A percentile compares a stretch with the other conserved stretches of the same genome.
phyloP scores from a whole-genome alignment of 2,888 invertebrate genomes.

The Synergus umbraculus region DNA sequence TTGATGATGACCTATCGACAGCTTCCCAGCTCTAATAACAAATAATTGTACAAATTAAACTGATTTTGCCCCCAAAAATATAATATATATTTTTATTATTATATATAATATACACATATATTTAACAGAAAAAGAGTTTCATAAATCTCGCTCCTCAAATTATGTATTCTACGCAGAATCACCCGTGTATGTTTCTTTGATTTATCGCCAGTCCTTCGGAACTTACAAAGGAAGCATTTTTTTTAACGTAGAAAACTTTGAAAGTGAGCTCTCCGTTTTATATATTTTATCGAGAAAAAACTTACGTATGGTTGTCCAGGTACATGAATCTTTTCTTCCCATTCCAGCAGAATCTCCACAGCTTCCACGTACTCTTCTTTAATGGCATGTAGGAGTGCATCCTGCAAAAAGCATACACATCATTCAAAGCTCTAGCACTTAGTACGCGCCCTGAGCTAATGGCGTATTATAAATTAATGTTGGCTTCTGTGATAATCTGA shows the following conservation, averaged over 20 bases:
- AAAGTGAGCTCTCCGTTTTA: neutral
- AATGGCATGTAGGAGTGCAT: constrained; percentile 95
- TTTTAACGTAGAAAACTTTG: constrained; percentile 13
- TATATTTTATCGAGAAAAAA: constrained; percentile 51
- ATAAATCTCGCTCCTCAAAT: no score
- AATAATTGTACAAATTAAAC: neutral
- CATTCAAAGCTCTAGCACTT: constrained; percentile 42
- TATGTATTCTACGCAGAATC: no score
- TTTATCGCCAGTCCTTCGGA: neutral
- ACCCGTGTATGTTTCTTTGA: neutral
- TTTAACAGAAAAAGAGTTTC: no score
- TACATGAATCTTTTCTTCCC: constrained; percentile 90
- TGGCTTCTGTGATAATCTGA: constrained; percentile 41
- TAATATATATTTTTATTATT: no score
- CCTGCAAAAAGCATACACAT: constrained; percentile 78
- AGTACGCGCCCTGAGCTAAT: constrained; percentile 34
- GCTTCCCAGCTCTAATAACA: constrained; percentile 88
- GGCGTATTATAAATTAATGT: constrained; percentile 44
- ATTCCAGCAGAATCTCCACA: constrained; percentile 93
- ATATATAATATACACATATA: no score
- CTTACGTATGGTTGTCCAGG: constrained; percentile 89
- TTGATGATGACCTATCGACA: constrained; percentile 87
- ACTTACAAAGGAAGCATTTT: neutral
- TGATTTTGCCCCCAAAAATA: no score
- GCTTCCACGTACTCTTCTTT: constrained; percentile 99